These are phyloP conservation scores for Probaryconus sp. DNA, from an alignment of 1,140 invertebrate species.

Conservation along the genomic window DNA sequence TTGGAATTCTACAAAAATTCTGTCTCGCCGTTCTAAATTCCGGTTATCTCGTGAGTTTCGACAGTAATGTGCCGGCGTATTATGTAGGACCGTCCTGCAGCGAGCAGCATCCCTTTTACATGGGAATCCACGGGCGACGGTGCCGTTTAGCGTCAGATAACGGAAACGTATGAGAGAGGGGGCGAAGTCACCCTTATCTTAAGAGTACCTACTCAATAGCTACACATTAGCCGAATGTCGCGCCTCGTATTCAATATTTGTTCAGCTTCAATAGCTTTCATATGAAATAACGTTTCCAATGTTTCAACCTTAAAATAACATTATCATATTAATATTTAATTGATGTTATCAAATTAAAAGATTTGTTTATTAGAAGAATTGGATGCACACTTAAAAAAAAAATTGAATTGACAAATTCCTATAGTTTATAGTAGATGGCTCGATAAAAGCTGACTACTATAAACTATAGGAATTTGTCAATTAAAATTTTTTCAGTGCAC, in stretches of 20 bases:
- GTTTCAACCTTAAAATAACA: no score
- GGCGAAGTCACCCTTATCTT: conserved; percentile 75
- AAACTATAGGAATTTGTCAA: no score
- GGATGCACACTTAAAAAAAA: no score
- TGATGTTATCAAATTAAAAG: no score
- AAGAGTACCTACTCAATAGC: conserved; percentile 77
- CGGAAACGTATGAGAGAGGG: conserved; percentile 67
- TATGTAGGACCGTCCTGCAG: conserved; percentile 71
- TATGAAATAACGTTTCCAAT: not conserved
- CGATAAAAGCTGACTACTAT: no score
- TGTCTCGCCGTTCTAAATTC: conserved; percentile 67
- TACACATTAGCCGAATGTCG: conserved; percentile 65
- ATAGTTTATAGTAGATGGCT: no score
- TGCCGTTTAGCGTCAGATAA: conserved; percentile 70
- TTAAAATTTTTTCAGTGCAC: no score
- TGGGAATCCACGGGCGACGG: conserved; percentile 68
- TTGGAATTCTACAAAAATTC: conserved; percentile 66
- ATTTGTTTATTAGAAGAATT: no score
- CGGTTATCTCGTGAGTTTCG: conserved; percentile 65
- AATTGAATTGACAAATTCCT: no score
- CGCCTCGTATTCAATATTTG: conserved; percentile 57
- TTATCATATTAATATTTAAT: no score
- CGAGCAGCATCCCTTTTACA: conserved; percentile 69
- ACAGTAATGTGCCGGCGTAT: conserved; percentile 70
- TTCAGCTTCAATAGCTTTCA: conserved; percentile 2